Evolutionary conservation across 2,113 vertebrate genomes (phyloP).

Genomic region (Eonycteris spelaea): DNA sequence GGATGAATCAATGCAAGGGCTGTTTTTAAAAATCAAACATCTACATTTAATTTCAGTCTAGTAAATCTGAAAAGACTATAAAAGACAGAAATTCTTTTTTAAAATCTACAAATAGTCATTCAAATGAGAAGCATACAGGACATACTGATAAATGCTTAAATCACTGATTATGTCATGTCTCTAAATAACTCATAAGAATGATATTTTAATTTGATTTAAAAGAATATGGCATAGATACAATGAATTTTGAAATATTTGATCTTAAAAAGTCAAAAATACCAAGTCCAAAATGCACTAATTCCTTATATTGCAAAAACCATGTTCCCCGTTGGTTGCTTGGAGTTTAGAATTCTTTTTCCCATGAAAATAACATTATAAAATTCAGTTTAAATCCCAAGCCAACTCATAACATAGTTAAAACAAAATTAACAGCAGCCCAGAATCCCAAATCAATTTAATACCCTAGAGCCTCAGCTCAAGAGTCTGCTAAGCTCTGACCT

Average conservation of each 20-base stretch:
- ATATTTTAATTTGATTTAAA: neutral
- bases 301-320: constrained; percentile 28
- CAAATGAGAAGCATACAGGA: neutral
- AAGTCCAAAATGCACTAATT: neutral
- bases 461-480: neutral
- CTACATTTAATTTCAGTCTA: neutral
- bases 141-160: neutral
- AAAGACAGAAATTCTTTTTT: neutral
- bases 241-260: constrained; percentile 1
- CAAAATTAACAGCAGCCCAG: constrained; percentile 45
- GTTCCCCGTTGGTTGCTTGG: neutral
- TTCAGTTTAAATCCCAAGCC: constrained; percentile 19
- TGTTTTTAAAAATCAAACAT: constrained; percentile 19
- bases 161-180: neutral
- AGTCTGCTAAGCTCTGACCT: neutral
- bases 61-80: neutral
- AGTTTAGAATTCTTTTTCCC: constrained; percentile 43
- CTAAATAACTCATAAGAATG: neutral
- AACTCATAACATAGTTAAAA: constrained; percentile 32
- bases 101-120: neutral
- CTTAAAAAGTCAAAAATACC: neutral
- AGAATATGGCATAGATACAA: neutral
- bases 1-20: neutral
- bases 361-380: constrained; percentile 40
- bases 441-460: neutral